Evolutionary conservation across 2,113 vertebrate genomes (phyloP).

Genomic region (Rhipidura dahli): DNA sequence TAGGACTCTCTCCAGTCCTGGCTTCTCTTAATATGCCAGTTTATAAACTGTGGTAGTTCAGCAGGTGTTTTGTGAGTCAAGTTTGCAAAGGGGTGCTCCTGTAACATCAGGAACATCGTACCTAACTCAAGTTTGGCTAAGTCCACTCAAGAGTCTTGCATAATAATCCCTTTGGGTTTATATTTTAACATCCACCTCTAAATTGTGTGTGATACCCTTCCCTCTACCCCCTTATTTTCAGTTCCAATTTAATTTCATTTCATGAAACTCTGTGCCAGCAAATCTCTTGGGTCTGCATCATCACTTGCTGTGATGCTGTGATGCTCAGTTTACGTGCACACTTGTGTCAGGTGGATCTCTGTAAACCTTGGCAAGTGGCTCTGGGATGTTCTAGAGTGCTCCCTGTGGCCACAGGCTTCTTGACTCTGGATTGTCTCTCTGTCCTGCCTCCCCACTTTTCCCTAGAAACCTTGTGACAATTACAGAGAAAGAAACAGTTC

Average conservation of each 20-base stretch:
- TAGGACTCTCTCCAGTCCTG: not conserved
- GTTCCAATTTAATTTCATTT: not conserved
- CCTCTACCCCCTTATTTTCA: not conserved
- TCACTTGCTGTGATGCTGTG: not conserved
- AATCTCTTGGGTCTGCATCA: not conserved
- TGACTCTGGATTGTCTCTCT: not conserved
- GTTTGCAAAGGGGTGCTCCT: not conserved
- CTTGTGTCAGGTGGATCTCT: not conserved
- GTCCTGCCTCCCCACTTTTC: not conserved
- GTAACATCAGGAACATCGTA: not conserved
- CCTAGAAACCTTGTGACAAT: not conserved
- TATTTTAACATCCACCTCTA: not conserved
- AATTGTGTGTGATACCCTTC: not conserved
- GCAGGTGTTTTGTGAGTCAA: not conserved
- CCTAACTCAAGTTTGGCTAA: not conserved
- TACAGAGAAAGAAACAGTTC: not conserved
- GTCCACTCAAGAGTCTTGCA: not conserved
- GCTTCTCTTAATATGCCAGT: not conserved
- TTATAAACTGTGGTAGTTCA: not conserved
- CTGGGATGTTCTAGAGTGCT: rapidly evolving
- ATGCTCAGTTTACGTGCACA: rapidly evolving
- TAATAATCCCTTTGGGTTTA: not conserved
- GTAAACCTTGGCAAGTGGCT: not conserved
- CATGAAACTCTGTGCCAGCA: not conserved
- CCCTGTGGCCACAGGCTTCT: not conserved